Percentiles rank a stretch among this genome's conserved stretches.
Evolutionary conservation across 2,797 vertebrate species (phyloP).

Genomic region (Botia almorhae): DNA sequence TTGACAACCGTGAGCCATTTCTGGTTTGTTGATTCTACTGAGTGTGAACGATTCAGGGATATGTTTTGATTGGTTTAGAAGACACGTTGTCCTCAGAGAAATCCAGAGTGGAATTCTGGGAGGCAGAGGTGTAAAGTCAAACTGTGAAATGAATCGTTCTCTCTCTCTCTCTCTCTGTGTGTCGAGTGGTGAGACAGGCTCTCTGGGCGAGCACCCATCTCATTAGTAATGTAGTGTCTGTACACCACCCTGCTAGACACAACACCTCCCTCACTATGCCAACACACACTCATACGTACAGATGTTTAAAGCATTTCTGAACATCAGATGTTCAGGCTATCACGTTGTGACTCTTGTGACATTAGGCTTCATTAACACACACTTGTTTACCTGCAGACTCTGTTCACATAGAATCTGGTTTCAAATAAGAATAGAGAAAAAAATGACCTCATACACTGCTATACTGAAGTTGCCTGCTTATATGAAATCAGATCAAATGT

Average conservation of each 20-base stretch:
- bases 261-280: slow-evolving; percentile 53
- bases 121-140: slow-evolving; percentile 36
- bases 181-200: background rate
- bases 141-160: slow-evolving; percentile 2
- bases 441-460: no score
- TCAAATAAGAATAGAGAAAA: slow-evolving; percentile 6
- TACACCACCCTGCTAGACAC: slow-evolving; percentile 59
- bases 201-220: slow-evolving; percentile 29
- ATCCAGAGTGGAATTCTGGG: slow-evolving; percentile 14
- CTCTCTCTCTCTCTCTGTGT: slow-evolving; percentile 4
- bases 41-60: background rate
- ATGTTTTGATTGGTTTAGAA: background rate
- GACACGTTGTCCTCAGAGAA: slow-evolving; percentile 19
- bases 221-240: slow-evolving; percentile 48
- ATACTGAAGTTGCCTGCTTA: no score
- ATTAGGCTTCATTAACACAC: background rate
- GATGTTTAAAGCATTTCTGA: slow-evolving; percentile 15
- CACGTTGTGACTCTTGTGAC: background rate
- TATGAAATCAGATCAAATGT: no score
- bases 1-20: no score
- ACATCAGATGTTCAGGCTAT: slow-evolving; percentile 13
- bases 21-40: background rate
- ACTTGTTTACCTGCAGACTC: background rate
- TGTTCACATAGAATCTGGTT: slow-evolving; percentile 1
- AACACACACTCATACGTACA: slow-evolving; percentile 14